These are phyloP conservation scores for Neotoma lepida DNA, from an alignment of 2,113 vertebrate genomes.

Conservation along the genomic window DNA sequence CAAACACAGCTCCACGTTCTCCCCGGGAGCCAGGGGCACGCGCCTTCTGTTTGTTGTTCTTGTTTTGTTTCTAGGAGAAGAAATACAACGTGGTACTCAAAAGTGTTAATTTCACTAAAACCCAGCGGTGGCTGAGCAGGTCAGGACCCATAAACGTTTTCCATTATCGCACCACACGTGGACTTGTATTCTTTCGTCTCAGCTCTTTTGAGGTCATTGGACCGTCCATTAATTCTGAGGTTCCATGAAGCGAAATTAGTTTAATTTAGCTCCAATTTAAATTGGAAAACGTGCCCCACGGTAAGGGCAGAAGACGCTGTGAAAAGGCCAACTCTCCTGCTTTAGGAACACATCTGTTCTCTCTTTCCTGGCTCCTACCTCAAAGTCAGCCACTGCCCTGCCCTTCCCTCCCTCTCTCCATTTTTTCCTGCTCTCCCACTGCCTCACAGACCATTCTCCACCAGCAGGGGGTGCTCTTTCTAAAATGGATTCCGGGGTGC, in stretches of 20 bases:
- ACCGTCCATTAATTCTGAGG: neutral
- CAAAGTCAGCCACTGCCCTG: neutral
- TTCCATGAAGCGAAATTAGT: constrained; percentile 44
- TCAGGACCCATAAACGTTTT: neutral
- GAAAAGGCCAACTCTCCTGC: neutral
- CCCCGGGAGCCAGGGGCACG: accelerated
- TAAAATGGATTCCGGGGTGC: neutral
- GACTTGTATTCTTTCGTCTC: neutral
- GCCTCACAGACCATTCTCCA: too few relatives aligned
- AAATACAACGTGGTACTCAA: neutral
- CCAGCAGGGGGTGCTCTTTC: neutral
- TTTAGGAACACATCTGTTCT: accelerated
- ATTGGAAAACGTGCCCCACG: neutral
- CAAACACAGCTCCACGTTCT: accelerated
- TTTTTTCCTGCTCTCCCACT: neutral
- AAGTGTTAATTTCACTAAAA: constrained; percentile 9
- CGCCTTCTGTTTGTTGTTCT: neutral
- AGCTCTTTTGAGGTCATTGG: neutral
- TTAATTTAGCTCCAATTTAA: neutral
- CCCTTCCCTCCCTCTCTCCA: neutral
- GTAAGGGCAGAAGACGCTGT: neutral
- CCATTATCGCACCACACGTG: neutral
- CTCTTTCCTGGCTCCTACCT: neutral
- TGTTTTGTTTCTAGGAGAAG: neutral
- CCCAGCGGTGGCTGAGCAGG: neutral